Evolutionary conservation across 2,888 invertebrate species (phyloP).

Genomic region (Cryptus viduatorius): DNA sequence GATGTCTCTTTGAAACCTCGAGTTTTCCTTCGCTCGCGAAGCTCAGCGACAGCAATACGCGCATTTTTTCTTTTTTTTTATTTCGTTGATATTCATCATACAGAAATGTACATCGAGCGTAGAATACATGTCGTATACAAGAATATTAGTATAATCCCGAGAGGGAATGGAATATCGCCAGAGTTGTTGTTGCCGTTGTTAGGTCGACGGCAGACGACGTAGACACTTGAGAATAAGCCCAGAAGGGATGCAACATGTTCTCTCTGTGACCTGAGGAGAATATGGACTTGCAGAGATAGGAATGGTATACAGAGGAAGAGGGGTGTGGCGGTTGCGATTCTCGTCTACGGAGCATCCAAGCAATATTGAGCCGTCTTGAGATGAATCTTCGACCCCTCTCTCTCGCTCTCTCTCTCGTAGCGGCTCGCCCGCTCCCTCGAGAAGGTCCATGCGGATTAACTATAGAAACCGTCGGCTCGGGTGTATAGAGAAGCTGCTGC

Average conservation of each 20-base stretch:
- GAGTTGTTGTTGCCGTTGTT: conserved; percentile 43
- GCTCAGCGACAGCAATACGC: background rate
- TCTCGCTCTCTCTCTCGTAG: conserved; percentile 61
- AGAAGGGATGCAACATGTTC: conserved; percentile 61
- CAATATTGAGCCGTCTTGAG: conserved; percentile 78
- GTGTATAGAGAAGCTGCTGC: conserved; percentile 71
- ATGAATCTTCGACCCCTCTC: conserved; percentile 77
- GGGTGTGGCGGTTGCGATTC: conserved; percentile 65
- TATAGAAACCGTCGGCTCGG: conserved; percentile 68
- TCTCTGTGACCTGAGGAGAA: conserved; percentile 37
- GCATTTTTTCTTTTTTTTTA: background rate
- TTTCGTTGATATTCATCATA: background rate
- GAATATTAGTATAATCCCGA: conserved; percentile 28
- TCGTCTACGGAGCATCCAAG: conserved; percentile 68
- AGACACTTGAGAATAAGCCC: conserved; percentile 68
- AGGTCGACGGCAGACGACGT: conserved; percentile 32
- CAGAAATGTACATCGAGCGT: background rate
- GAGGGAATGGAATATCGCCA: conserved; percentile 50
- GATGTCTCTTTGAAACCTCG: conserved; percentile 18
- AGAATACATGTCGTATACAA: background rate
- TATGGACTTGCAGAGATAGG: conserved; percentile 48
- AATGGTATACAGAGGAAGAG: conserved; percentile 37
- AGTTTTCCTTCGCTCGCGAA: background rate
- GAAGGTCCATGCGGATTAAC: conserved; percentile 79
- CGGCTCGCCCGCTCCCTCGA: conserved; percentile 32